Evolutionary conservation across 2,888 invertebrate genomes (phyloP), one percentile per base, ranked within the genome.

Genomic region (Eupsilia transversa): DNA sequence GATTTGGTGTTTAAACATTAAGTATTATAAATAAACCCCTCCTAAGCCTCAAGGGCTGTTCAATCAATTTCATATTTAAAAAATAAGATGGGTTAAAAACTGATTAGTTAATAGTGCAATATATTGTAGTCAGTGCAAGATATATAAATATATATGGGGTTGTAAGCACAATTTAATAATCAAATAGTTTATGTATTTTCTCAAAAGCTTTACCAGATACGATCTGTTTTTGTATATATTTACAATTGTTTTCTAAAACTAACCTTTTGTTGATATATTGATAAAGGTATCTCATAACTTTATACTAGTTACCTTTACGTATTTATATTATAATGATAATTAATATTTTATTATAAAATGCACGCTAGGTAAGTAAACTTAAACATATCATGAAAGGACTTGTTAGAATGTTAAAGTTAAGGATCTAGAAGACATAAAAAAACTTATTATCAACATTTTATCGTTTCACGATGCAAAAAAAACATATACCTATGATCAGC

Each of bases 341-440:
- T 35, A 33, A 52, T 43, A 17, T 27, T 23, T 30, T 35, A 72
- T 61, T 57, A 65, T 56, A 75, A 69, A 60, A 71, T 61, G 59
- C 76, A 83, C 67, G 64, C 71, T 68, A 71, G 38, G 4, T 85
- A 85, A 84, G 82, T 54, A 68, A 87, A 87, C 70, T 27, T 64
- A 79, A 77, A 89, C 90, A 90, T 90, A 91, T 90, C 91, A 89
- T 72, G 65, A 38, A 65, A 41, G 65, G 77, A 85, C 75, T 85
- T 77, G 12, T 72, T 57, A 72, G 33, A 52, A 56, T 49, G 17
- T 54, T 67, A 71, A 56, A 52, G 69, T 57, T 57, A 75, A 60
- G 56, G 43, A 74, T 49, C 27, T 61, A 12, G 33, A 63, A 70
- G 61, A 74, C 59, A 69, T 7, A 35, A 67, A 72, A 35, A 67